Percentiles rank a stretch among this genome's conserved stretches.
Evolutionary conservation across 2,797 vertebrate genomes (phyloP).

Genomic region (Aldrovandia affinis): DNA sequence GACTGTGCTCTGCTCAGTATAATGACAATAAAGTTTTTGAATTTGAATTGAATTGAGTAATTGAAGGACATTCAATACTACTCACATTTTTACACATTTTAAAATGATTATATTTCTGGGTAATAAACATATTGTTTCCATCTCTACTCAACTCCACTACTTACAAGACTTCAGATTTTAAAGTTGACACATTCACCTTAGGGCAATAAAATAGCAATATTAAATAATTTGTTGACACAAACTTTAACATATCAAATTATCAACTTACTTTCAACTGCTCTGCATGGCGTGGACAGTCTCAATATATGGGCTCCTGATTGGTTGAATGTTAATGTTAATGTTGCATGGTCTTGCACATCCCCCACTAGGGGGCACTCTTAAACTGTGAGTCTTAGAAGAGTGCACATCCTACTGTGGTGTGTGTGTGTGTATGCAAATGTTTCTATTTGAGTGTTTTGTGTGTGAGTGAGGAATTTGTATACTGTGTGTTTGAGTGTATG

Average conservation of each 20-base stretch:
- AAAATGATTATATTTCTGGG: too few species aligned
- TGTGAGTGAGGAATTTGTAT: not conserved
- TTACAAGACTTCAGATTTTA: not conserved
- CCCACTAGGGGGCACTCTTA: conserved; percentile 9
- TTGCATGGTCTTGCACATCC: not conserved
- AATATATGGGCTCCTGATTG: not conserved
- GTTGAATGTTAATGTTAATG: not conserved
- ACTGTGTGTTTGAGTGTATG: not conserved
- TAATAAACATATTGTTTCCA: not conserved
- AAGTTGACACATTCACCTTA: not conserved
- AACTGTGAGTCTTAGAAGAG: not conserved
- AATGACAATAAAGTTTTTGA: too few species aligned
- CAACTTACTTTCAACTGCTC: not conserved
- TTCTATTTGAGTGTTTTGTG: not conserved
- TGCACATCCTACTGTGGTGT: too few species aligned
- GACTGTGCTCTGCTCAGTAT: too few species aligned
- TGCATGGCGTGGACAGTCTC: not conserved
- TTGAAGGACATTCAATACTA: too few species aligned
- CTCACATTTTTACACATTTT: too few species aligned
- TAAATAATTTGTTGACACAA: not conserved
- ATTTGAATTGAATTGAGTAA: too few species aligned
- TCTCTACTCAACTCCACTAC: not conserved
- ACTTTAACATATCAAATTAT: not conserved
- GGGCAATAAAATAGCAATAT: not conserved
- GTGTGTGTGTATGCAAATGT: not conserved